Base-by-base conservation (phyloP, 1,140 invertebrate species). In the Macrobrachium rosenbergii region DNA sequence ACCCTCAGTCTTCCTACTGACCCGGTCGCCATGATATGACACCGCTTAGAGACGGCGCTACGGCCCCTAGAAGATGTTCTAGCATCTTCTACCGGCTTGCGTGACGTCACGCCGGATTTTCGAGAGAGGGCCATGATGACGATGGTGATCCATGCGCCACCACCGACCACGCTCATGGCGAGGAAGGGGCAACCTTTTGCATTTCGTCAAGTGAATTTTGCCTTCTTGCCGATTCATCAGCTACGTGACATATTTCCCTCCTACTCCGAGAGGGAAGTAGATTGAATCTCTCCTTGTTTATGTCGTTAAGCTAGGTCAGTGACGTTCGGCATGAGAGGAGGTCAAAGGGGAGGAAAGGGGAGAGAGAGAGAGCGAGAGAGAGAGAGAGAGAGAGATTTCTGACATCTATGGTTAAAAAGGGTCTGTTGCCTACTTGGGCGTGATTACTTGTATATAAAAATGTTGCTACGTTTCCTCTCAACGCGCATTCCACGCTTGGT, bases 41-140 rank as follows among this genome's bases (percentile, higher is more conserved):
- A 82, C 7, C 64, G 45, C 19, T 19, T 52, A 52, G 6, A 52
- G 7, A 52, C 52, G 52, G 52, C 52, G 52, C 52, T 19, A 19
- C 12, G n/a, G 2, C 5, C 17, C 12, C 0, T n/a, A 28, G 28
- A 37, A 64, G 14, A 52, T 8, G 63, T 84, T 84, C 82, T 78
- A 85, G 75, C 83, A 78, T 67, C 75, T 85, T 85, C 60, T 64
- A 52, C 83, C 83, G 75, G 83, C 62, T 58, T 23, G 75, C 12
- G 52, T 85, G 83, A 85, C 83, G 83, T 85, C 83, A 85, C 52
- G 23, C 37, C 16, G 62, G 76, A 69, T 85, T 76, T 78, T 76
- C 75, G 52, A 8, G 52, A 52, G 52, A 52, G 52, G 52, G 52
- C 52, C 52, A 52, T 8, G 2, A 12, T 52, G 52, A 52, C 12